Percentiles rank a stretch among this genome's conserved stretches.
Conservation (phyloP, 2,113 vertebrate genomes). For the Pseudopipra pipra region DNA sequence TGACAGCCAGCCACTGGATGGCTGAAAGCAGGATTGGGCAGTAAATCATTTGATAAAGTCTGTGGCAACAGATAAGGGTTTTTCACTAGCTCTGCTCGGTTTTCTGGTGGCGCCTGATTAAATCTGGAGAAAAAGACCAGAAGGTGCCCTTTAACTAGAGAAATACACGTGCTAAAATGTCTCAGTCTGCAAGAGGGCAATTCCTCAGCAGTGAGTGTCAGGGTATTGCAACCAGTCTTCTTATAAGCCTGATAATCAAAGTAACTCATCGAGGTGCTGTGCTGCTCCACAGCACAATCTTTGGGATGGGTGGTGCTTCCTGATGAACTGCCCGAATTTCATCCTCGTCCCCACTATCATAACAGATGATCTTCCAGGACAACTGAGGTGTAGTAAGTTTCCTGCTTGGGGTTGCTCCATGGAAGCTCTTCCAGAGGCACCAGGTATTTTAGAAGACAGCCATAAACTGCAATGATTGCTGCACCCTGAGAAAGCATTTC, state of each 20-base stretch:
- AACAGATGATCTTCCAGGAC: background rate
- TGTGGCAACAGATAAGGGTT: background rate
- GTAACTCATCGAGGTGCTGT: background rate
- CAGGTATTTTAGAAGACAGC: background rate
- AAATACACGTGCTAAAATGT: background rate
- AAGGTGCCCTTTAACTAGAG: background rate
- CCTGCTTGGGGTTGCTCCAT: background rate
- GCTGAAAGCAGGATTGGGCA: background rate
- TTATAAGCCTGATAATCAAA: background rate
- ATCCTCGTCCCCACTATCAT: fast-evolving
- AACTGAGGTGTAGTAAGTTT: background rate
- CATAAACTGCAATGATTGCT: fast-evolving
- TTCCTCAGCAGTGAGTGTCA: background rate
- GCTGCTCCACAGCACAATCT: background rate
- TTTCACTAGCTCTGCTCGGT: background rate
- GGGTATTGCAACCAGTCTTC: background rate
- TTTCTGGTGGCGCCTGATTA: background rate
- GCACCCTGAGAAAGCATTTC: background rate
- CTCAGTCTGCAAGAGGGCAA: background rate
- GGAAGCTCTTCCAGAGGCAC: background rate
- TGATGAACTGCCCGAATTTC: background rate
- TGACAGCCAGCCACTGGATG: background rate
- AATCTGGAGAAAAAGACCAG: background rate
- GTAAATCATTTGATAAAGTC: background rate
- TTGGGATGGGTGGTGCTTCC: background rate